phyloP scores from a whole-genome alignment of 2,888 invertebrate species.

The Thyatira batis region DNA sequence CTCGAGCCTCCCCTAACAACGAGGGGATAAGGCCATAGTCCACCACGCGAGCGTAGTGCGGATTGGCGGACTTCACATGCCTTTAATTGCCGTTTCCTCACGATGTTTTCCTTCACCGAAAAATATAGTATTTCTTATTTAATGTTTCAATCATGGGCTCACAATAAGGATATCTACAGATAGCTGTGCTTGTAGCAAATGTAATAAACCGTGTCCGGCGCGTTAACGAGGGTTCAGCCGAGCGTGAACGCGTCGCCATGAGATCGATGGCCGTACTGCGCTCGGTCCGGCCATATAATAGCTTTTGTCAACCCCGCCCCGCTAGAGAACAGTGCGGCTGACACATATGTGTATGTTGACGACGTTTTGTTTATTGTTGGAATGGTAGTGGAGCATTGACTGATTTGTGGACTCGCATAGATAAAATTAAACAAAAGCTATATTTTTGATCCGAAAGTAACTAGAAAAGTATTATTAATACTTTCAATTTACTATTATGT shows the following conservation, averaged over 20 bases:
- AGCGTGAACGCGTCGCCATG: constrained; percentile 11
- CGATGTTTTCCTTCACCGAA: too few relatives aligned
- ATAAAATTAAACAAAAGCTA: not conserved
- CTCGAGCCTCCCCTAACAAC: too few relatives aligned
- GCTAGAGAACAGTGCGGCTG: constrained; percentile 1
- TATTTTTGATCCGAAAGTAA: not conserved
- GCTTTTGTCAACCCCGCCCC: constrained; percentile 8
- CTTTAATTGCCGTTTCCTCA: too few relatives aligned
- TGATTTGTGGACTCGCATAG: not conserved
- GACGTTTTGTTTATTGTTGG: not conserved
- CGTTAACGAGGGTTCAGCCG: constrained; percentile 14
- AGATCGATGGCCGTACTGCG: constrained; percentile 4
- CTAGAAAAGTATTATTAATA: too few relatives aligned
- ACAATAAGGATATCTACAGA: not conserved
- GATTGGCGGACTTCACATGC: too few relatives aligned
- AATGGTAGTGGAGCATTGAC: not conserved
- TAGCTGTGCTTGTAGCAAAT: constrained; percentile 9
- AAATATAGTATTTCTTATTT: not conserved
- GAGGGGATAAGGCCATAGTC: too few relatives aligned
- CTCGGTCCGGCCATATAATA: not conserved
- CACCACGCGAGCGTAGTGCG: too few relatives aligned
- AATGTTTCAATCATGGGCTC: not conserved
- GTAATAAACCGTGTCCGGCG: constrained; percentile 18
- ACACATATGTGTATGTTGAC: not conserved
- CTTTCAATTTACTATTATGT: too few relatives aligned